Evolutionary conservation across 1,140 invertebrate species (phyloP).

Genomic region (Drosophila chauvacae): DNA sequence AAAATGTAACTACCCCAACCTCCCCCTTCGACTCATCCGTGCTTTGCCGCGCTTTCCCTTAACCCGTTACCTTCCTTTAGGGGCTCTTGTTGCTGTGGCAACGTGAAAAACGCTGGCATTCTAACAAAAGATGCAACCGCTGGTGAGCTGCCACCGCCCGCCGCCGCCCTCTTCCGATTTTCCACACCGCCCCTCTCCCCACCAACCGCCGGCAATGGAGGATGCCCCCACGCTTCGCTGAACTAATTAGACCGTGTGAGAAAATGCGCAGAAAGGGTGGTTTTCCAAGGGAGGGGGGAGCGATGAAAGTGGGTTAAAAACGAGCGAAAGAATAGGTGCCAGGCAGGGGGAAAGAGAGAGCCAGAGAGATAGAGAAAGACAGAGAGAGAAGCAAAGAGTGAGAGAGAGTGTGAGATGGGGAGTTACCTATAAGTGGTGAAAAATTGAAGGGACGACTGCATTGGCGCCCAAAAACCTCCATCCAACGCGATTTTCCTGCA

Average conservation of each 20-base stretch:
- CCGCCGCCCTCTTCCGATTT: slow-evolving; percentile 1
- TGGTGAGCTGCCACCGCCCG: slow-evolving; percentile 37
- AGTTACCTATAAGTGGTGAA: slow-evolving; percentile 11
- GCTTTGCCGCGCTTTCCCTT: not conserved
- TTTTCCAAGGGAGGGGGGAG: not conserved
- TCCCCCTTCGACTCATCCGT: not conserved
- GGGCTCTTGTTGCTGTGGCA: slow-evolving; percentile 54
- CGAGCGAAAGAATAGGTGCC: slow-evolving; percentile 1
- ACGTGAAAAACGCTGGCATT: slow-evolving; percentile 49
- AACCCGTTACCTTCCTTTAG: slow-evolving; percentile 10
- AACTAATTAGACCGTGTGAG: slow-evolving; percentile 79
- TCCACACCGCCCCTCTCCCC: not conserved
- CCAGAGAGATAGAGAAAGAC: not conserved
- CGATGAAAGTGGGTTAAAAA: slow-evolving; percentile 11
- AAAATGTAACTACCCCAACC: slow-evolving; percentile 32
- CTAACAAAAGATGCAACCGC: slow-evolving; percentile 77
- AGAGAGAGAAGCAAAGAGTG: not conserved
- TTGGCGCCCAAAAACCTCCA: slow-evolving; percentile 7
- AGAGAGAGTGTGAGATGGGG: not conserved
- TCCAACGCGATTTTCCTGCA: slow-evolving; percentile 22
- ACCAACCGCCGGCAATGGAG: slow-evolving; percentile 24
- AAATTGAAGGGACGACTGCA: slow-evolving; percentile 4
- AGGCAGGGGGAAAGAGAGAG: too few relatives aligned
- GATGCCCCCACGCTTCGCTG: slow-evolving; percentile 67
- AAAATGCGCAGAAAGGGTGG: slow-evolving; percentile 50